Evolutionary conservation across 2,797 vertebrate genomes (phyloP), one percentile per base, ranked within the genome.

Genomic region (Catostomus latipinnis): DNA sequence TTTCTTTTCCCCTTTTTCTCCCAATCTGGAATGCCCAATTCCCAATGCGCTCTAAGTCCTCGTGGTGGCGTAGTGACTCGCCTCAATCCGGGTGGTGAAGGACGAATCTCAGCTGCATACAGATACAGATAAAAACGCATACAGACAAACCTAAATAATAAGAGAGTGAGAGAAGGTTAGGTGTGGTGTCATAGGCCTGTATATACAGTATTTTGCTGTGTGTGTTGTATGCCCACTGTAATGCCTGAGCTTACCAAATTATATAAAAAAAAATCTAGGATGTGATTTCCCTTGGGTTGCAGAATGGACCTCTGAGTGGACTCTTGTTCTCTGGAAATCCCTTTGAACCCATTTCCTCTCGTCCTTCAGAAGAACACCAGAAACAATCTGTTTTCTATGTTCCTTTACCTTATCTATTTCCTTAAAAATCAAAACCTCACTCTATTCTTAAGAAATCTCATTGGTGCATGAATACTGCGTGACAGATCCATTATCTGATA

Each of bases 271-370:
- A 80, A 69, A 75, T 66, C 82, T 84, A 78, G 86, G 81, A 46
- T 82, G 61, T 56, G 61, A 56, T 81, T 69, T 83, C 81, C 82
- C 81, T 50, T 58, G 48, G 76, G 81, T 65, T 54, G 50, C 4
- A 45, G 52, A 75, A 54, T 68, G 71, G 78, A 81, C 82, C 65
- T 82, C 43, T 60, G 56, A 61, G 72, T 57, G 13, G 56, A 65
- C 48, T 65, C 53, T n/a, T 14, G 48, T 71, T 76, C 65, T 62
- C 73, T 83, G 74, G 75, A 83, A 84, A 79, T 82, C 50, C 80
- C 71, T 74, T 6, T 81, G 79, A 84, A 83, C 71, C 74, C 73
- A 78, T 76, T 84, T 87, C 46, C 65, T 14, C 11, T 12, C 2
- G 62, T 73, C 68, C 71, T 83, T 82, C 58, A 81, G 57, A 66